Evolutionary conservation across 2,888 invertebrate genomes (phyloP).

Genomic region (Phalera bucephala): DNA sequence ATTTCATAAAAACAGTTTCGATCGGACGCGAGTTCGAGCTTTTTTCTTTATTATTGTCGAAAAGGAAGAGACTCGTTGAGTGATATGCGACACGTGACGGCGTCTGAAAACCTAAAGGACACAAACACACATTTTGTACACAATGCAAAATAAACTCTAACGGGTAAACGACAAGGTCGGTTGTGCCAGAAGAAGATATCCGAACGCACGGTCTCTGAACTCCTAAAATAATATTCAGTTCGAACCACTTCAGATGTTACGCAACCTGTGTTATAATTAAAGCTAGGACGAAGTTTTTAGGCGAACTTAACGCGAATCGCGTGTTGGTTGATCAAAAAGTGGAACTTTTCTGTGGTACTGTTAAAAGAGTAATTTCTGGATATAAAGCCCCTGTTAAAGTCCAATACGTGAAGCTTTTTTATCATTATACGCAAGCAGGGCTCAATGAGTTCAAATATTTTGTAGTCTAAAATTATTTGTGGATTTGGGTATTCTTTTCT

Average conservation of each 20-base stretch:
- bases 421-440: too few relatives aligned
- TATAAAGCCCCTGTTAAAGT: too few relatives aligned
- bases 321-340: slow-evolving; percentile 25
- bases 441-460: too few relatives aligned
- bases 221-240: slow-evolving; percentile 82
- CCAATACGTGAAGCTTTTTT: too few relatives aligned
- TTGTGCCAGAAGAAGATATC: slow-evolving; percentile 34
- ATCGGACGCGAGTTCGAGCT: slow-evolving; percentile 35
- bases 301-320: slow-evolving; percentile 53
- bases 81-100: slow-evolving; percentile 80
- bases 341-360: too few relatives aligned
- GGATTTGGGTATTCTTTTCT: too few relatives aligned
- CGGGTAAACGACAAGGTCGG: slow-evolving; percentile 47
- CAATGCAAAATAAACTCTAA: slow-evolving; percentile 61
- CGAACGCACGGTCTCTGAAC: slow-evolving; percentile 67
- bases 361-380: too few relatives aligned
- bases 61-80: slow-evolving; percentile 77
- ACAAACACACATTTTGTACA: slow-evolving; percentile 33
- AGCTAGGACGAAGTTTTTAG: slow-evolving; percentile 65
- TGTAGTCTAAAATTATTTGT: too few relatives aligned
- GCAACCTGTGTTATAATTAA: slow-evolving; percentile 77
- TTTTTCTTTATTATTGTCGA: slow-evolving; percentile 73
- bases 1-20: slow-evolving; percentile 46
- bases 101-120: slow-evolving; percentile 44
- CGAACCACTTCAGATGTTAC: slow-evolving; percentile 73